Evolutionary conservation across 2,888 invertebrate species (phyloP), one percentile per base, ranked within the genome.

Genomic region (Nudaria mundana): DNA sequence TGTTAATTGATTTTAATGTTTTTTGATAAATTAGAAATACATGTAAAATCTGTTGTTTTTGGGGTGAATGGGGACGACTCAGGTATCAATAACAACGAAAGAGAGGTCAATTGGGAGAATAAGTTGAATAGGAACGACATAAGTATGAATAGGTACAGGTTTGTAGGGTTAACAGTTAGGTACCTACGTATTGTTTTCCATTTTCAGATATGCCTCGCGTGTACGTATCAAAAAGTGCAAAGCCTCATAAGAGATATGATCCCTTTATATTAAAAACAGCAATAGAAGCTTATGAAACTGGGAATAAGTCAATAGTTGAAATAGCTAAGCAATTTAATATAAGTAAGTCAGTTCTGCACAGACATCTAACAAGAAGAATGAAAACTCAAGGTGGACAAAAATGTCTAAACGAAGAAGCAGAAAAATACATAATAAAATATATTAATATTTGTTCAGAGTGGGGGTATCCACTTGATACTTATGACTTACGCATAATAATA

Each of bases 371-470:
- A 8, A 29, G 31, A 20, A 28, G 28, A n/a, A 48, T 55, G 44
- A 52, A 49, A 40, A 23, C 13, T 20, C 48, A 46, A 10, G 56
- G 56, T 11, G 57, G 60, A 4, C 58, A 59, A 47, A 57, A 28
- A 13, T 47, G 41, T 15, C 35, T 56, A 31, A 35, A 40, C 3
- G 37, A 26, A 14, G 50, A 52, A 12, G 40, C 34, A 1, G 60
- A 65, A 50, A 18, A 38, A 3, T 38, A 42, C 23, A 40, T 60
- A n/a, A 34, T 44, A 30, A 13, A 40, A 11, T 33, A 61, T 37
- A 38, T 62, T 4, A 62, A 56, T 31, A 30, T 22, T 18, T 59
- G 56, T 30, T 41, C 56, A 10, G 56, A 65, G 20, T 61, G 59
- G 58, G 60, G 60, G 0, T 56, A 59, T 40, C 60, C 63, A 5